Conservation (phyloP, 1,140 invertebrate species). For the Catajapyx aquilonaris region DNA sequence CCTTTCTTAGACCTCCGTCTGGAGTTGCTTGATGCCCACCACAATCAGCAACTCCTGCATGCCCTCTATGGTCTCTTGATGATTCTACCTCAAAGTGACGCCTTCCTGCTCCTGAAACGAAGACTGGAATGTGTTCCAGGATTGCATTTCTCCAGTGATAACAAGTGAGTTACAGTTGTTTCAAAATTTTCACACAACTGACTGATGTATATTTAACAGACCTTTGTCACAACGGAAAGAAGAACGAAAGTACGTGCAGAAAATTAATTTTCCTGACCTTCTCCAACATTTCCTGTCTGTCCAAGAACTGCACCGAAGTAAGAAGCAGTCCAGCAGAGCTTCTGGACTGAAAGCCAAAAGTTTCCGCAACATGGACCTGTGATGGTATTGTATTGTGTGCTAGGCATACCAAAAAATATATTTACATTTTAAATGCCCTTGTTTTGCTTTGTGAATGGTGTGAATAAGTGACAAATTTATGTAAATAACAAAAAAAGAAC, state of each 20-base stretch:
- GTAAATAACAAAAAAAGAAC: conserved; percentile 14
- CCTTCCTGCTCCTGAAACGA: conserved; percentile 69
- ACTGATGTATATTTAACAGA: too few relatives aligned
- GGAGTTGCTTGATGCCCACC: conserved; percentile 63
- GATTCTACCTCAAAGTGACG: conserved; percentile 92
- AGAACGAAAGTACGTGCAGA: conserved; percentile 13
- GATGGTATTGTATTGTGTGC: neutral
- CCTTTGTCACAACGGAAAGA: too few relatives aligned
- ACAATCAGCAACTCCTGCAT: conserved; percentile 58
- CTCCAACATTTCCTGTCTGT: conserved; percentile 37
- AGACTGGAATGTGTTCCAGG: conserved; percentile 75
- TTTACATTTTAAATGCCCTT: neutral
- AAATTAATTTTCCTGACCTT: conserved; percentile 37
- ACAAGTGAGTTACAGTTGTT: too few relatives aligned
- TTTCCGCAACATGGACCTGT: conserved; percentile 10
- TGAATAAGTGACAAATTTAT: neutral
- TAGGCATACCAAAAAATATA: neutral
- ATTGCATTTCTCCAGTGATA: conserved; percentile 24
- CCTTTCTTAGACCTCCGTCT: conserved; percentile 59
- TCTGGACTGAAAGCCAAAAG: conserved; percentile 17
- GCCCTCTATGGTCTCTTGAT: conserved; percentile 91
- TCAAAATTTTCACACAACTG: too few relatives aligned
- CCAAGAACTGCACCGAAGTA: conserved; percentile 37
- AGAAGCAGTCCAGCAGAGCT: conserved; percentile 25
- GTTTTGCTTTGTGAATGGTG: neutral